A percentile compares a stretch with the other conserved stretches of the same genome.
Conservation (phyloP, 2,797 vertebrate species). For the Diglossa cyanea region DNA sequence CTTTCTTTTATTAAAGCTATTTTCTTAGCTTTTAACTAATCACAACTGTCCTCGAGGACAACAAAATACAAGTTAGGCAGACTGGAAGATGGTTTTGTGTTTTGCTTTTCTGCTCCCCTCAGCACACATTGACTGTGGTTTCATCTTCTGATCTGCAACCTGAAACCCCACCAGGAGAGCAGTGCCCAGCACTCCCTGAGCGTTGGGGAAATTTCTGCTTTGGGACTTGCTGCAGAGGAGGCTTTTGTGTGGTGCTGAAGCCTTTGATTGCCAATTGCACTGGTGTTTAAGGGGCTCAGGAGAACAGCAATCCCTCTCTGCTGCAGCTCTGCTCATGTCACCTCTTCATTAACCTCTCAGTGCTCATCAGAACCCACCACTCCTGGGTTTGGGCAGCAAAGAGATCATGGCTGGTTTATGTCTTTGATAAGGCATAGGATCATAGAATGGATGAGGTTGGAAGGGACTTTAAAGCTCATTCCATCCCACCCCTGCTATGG, state of each 20-base stretch:
- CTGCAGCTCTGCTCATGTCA: background rate
- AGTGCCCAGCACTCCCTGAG: background rate
- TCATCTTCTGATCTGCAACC: background rate
- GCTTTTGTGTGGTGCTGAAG: background rate
- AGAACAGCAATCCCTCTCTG: accelerated
- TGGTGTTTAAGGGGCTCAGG: background rate
- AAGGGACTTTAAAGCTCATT: background rate
- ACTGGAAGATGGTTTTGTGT: background rate
- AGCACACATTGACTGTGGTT: background rate
- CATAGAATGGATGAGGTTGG: too few species aligned
- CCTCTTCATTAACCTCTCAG: background rate
- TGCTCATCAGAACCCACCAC: background rate
- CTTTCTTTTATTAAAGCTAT: background rate
- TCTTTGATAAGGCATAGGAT: background rate
- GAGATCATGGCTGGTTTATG: background rate
- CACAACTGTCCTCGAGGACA: background rate
- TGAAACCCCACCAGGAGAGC: background rate
- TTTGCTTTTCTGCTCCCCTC: background rate
- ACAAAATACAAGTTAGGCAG: background rate
- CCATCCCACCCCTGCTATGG: accelerated
- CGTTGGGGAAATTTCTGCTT: background rate
- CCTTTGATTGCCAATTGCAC: accelerated
- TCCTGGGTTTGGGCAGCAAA: background rate
- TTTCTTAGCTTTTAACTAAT: background rate
- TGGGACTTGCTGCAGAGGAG: background rate